A percentile compares a stretch with the other conserved stretches of the same genome.
These are phyloP conservation scores for Drosophila suboccidentalis DNA, from an alignment of 2,888 invertebrate species.

Conservation along the genomic window DNA sequence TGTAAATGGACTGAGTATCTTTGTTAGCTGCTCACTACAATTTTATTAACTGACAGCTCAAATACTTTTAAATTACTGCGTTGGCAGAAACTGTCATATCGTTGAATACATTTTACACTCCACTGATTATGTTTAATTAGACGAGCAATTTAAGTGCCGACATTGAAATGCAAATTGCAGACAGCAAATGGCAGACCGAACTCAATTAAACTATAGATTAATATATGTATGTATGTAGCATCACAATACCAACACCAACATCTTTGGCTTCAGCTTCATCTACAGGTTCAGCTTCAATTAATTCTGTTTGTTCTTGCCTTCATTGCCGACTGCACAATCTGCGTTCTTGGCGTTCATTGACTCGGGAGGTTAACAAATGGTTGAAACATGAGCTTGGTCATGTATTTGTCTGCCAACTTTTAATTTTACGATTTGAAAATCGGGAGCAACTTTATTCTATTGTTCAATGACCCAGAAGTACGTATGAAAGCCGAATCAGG, in stretches of 20 bases:
- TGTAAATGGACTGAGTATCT: too few relatives aligned
- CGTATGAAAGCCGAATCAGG: background rate
- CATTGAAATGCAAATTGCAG: conserved; percentile 29
- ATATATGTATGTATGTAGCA: background rate
- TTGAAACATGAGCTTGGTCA: background rate
- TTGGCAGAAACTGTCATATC: background rate
- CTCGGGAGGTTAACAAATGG: conserved; percentile 3
- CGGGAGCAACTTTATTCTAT: conserved; percentile 19
- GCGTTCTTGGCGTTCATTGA: conserved; percentile 27
- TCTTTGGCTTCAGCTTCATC: background rate
- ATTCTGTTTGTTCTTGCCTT: conserved; percentile 12
- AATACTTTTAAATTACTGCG: background rate
- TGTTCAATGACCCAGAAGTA: conserved; percentile 4
- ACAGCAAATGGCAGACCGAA: conserved; percentile 4
- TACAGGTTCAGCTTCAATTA: conserved; percentile 17
- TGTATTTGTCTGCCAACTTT: conserved; percentile 41
- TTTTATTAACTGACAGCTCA: background rate
- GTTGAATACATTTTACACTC: conserved; percentile 17
- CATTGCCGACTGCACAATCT: conserved; percentile 2
- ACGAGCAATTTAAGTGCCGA: conserved; percentile 29
- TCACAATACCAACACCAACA: conserved; percentile 1
- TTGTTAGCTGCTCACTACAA: background rate
- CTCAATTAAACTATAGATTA: conserved; percentile 16
- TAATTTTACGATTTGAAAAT: conserved; percentile 13
- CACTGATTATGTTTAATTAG: conserved; percentile 34